Conservation (phyloP, 2,113 vertebrate species). For the Osmerus eperlanus region DNA sequence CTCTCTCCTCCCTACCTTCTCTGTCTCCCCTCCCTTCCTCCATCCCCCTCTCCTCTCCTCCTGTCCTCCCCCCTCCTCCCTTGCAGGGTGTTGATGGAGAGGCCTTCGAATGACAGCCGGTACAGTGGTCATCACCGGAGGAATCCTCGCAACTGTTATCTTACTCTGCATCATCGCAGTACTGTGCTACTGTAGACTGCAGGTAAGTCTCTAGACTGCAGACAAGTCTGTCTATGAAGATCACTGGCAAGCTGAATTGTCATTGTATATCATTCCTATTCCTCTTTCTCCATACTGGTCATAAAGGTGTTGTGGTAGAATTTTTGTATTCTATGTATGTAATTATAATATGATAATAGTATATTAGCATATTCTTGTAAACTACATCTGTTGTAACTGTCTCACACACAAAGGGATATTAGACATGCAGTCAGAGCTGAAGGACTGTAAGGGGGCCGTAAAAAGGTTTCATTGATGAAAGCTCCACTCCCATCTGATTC, state of each 20-base stretch:
- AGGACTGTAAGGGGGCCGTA: background rate
- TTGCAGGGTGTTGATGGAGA: constrained; percentile 91
- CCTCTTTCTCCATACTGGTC: too few species aligned
- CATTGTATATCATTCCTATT: too few species aligned
- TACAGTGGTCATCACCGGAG: constrained; percentile 99
- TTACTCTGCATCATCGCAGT: constrained; percentile 96
- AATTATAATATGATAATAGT: too few species aligned
- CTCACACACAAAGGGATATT: too few species aligned
- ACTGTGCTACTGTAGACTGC: constrained; percentile 96
- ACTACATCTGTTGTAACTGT: too few species aligned
- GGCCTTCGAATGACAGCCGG: constrained; percentile 99
- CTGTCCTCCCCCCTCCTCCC: constrained; percentile 9
- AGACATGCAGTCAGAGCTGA: too few species aligned
- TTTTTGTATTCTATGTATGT: too few species aligned
- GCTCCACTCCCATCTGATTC: constrained; percentile 15
- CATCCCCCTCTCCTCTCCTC: constrained; percentile 19
- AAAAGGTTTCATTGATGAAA: constrained; percentile 6
- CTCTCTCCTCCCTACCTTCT: background rate
- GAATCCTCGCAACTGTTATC: constrained; percentile 98
- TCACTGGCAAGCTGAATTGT: too few species aligned
- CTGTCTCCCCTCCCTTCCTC: background rate
- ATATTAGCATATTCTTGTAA: too few species aligned
- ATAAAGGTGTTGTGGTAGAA: too few species aligned
- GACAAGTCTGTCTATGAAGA: too few species aligned
- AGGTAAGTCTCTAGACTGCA: constrained; percentile 73